Conservation (phyloP, 2,113 vertebrate species). For the Aspidoscelis tigris region DNA sequence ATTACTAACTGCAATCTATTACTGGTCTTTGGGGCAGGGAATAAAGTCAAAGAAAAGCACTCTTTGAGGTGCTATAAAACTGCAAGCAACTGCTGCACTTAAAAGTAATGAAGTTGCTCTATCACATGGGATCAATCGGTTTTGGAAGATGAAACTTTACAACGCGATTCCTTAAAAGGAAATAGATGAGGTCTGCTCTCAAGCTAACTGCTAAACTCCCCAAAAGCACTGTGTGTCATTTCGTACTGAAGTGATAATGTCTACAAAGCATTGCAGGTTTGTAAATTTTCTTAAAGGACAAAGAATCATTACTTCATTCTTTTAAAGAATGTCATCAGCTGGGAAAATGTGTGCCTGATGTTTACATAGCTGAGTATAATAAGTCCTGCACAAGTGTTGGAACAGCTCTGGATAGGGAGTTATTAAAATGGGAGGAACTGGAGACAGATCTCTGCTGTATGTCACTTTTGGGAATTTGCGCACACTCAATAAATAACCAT, state of each 20-base stretch:
- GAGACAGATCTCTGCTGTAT: background rate
- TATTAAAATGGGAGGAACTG: background rate
- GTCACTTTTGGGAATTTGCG: background rate
- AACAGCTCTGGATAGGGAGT: background rate
- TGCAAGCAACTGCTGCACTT: background rate
- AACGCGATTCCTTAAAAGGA: background rate
- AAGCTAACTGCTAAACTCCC: background rate
- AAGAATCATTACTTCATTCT: background rate
- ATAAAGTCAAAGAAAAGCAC: background rate
- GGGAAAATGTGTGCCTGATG: no score
- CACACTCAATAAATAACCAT: background rate
- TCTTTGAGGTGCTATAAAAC: fast-evolving
- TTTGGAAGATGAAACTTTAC: background rate
- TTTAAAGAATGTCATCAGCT: no score
- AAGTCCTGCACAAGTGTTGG: background rate
- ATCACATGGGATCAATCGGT: no score
- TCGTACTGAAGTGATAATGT: no score
- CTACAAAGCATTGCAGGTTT: background rate
- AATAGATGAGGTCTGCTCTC: background rate
- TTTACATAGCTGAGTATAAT: no score
- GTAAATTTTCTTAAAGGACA: no score
- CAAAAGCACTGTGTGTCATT: background rate
- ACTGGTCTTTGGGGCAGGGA: fast-evolving
- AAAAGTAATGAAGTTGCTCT: background rate
- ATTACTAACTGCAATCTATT: fast-evolving